Evolutionary conservation across 2,888 invertebrate species (phyloP).

Genomic region (Drosophila melanosoma): DNA sequence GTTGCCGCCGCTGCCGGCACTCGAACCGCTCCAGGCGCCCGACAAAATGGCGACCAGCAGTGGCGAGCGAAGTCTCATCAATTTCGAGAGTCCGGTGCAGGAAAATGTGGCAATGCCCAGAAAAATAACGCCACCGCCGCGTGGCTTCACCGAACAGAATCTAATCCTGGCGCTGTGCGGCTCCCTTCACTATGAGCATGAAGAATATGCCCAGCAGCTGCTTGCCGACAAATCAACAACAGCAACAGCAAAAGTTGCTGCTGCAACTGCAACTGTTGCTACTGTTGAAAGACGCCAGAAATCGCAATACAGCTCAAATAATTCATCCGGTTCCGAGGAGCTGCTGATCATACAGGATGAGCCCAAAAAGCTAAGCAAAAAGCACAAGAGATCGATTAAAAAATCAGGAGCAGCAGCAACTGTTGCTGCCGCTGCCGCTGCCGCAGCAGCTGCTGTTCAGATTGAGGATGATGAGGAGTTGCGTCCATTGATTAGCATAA

Average conservation of each 20-base stretch:
- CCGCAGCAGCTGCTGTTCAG: slow-evolving; percentile 34
- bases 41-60: not conserved
- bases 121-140: slow-evolving; percentile 70
- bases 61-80: slow-evolving; percentile 79
- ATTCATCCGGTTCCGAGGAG: slow-evolving; percentile 78
- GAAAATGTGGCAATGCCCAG: slow-evolving; percentile 67
- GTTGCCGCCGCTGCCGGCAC: slow-evolving; percentile 74
- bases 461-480: slow-evolving; percentile 83
- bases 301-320: slow-evolving; percentile 74
- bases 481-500: slow-evolving; percentile 83
- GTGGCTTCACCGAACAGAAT: slow-evolving; percentile 81
- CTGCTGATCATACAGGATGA: slow-evolving; percentile 68
- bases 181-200: slow-evolving; percentile 83
- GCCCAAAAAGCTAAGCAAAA: slow-evolving; percentile 78
- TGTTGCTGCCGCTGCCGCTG: not conserved
- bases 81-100: slow-evolving; percentile 83
- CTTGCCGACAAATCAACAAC: not conserved
- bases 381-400: slow-evolving; percentile 76
- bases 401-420: slow-evolving; percentile 24
- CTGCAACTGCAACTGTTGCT: not conserved
- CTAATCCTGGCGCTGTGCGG: slow-evolving; percentile 84
- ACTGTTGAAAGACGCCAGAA: slow-evolving; percentile 39
- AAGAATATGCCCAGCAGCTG: slow-evolving; percentile 67
- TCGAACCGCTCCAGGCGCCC: slow-evolving; percentile 73
- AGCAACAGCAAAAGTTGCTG: not conserved